These are phyloP conservation scores for Coelogynopora nodosa DNA, from an alignment of 2,888 invertebrate species.

Conservation along the genomic window DNA sequence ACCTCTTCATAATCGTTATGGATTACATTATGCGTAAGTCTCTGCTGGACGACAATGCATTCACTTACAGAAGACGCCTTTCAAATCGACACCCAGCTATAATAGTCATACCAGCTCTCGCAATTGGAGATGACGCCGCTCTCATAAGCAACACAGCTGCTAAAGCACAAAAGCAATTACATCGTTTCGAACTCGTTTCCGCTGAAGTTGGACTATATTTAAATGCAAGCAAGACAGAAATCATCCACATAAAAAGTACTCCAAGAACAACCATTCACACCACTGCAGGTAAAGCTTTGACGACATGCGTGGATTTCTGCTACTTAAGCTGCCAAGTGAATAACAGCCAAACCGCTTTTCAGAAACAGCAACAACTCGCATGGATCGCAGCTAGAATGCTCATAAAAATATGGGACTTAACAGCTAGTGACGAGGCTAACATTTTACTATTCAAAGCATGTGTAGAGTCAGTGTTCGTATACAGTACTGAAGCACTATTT, in stretches of 20 bases:
- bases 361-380: no score
- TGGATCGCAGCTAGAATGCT: no score
- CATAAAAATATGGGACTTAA: no score
- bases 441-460: no score
- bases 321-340: no score
- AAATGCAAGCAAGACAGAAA: not conserved
- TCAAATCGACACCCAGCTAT: not conserved
- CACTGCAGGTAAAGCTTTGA: no score
- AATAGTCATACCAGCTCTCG: not conserved
- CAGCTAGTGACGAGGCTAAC: no score
- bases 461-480: no score
- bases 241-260: not conserved
- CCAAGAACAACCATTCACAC: not conserved
- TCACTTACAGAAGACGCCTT: not conserved
- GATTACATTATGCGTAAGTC: not conserved
- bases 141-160: not conserved
- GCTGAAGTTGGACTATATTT: not conserved
- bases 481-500: no score
- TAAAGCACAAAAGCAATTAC: not conserved
- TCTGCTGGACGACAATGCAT: not conserved
- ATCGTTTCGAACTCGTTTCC: not conserved
- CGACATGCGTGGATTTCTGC: no score
- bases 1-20: not conserved
- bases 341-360: no score
- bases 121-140: not conserved